Percentiles rank a stretch among this genome's conserved stretches.
Conservation (phyloP, 2,113 vertebrate species). For the Phaetusa simplex region DNA sequence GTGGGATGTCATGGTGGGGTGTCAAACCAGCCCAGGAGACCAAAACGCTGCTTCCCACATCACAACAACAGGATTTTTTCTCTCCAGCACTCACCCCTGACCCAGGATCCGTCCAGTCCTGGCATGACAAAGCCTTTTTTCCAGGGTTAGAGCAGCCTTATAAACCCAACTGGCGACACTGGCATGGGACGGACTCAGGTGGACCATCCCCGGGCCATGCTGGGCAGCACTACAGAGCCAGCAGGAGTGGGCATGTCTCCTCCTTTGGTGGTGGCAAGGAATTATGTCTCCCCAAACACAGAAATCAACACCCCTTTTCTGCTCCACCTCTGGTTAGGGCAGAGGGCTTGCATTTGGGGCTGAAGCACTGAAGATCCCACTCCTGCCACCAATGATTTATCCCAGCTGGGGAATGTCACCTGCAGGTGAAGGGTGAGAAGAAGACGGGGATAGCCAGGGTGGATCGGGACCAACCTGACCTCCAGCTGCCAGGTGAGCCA, state of each 20-base stretch:
- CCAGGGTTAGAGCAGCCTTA: neutral
- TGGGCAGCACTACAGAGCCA: neutral
- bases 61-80: neutral
- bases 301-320: neutral
- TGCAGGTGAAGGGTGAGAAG: neutral
- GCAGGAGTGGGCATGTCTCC: neutral
- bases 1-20: neutral
- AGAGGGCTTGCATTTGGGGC: neutral
- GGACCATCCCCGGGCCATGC: neutral
- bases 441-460: neutral
- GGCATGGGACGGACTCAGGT: neutral
- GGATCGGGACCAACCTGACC: neutral
- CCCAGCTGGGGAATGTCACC: neutral
- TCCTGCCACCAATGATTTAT: neutral
- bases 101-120: neutral
- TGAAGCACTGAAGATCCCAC: rapidly evolving
- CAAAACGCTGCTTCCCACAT: neutral
- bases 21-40: neutral
- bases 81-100: neutral
- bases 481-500: neutral
- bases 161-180: neutral
- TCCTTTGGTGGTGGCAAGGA: neutral
- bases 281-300: neutral
- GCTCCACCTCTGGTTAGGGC: no score
- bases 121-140: neutral